Evolutionary conservation across 2,113 vertebrate genomes (phyloP), one percentile per base, ranked within the genome.

Genomic region (Xiphias gladius): DNA sequence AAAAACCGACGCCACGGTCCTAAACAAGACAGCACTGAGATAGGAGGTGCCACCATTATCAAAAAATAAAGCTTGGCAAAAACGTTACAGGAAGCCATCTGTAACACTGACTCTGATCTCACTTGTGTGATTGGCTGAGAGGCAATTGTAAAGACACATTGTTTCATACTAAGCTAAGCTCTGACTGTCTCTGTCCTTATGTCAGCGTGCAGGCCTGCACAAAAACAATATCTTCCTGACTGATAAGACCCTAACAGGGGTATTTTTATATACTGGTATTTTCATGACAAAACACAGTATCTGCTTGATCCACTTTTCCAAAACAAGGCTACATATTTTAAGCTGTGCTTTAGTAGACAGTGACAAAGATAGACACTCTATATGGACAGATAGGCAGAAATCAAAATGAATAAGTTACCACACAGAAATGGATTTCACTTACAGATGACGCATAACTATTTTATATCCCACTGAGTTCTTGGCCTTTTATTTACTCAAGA

Each of bases 371-470:
- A 79, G 50, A 89, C 6, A 35, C 32, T 6, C 3, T 80, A 59
- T 39, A 80, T 68, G 48, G 73, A 85, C 50, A 77, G 82, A 75
- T 65, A 43, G 80, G 50, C 50, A 68, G 77, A 80, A 80, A 84
- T 85, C 80, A 65, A 79, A 92, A 94, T 94, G 88, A 95, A 95
- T 94, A 94, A 94, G 92, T 94, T 77, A 91, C 86, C 70, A 76
- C 65, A 74, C 82, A 64, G 84, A 91, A 94, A 89, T 92, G 89
- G 88, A 90, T 92, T 93, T 92, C 84, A 86, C 90, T 93, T 80
- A 86, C 69, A 90, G 90, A 89, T 86, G 88, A 94, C 84, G 67
- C 92, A 96, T 94, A 68, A 94, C 89, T 95, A 92, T 95, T 95
- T 95, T 39, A 95, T 94, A 92, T 80, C 76, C 83, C 63, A 39